Evolutionary conservation across 2,797 vertebrate species (phyloP), one percentile per base, ranked within the genome.

Genomic region (Falco columbarius): DNA sequence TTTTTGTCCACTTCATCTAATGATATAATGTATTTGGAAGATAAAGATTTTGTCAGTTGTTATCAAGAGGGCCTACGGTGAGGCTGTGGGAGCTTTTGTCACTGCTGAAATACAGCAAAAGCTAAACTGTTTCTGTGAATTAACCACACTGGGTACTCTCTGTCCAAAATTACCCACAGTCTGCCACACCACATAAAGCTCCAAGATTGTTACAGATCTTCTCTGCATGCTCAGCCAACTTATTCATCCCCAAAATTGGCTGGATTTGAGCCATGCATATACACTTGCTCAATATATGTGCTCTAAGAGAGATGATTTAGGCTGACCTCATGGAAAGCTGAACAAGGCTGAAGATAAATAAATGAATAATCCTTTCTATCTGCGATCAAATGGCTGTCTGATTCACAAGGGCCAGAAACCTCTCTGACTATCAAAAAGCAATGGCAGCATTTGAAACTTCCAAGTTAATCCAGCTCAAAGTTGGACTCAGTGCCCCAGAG

Each of bases 1-100:
- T 88, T 97, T 98, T 97, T 98, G 98, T 98, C 98, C 98, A 98
- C 97, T 97, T 97, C 95, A 95, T 96, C 97, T 98, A 97, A 97
- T 96, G 96, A 97, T 96, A 91, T 95, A 96, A 95, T 75, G 42
- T 94, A 91, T 90, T 95, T 92, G 74, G 95, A 95, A 96, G 86
- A 92, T 55, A 44, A 34, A 86, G 91, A 92, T 96, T 97, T 97
- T 97, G 94, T 96, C 88, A 93, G 80, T 92, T 93, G 90, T 95
- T 96, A 96, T 94, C 89, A 90, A 94, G 90, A 94, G 86, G 86
- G 79, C 96, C 95, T 96, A 86, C 67, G 86, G 96, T 81, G 97
- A 97, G 90, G 27, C 96, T 88, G 86, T 94, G 81, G 97, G 96
- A 97, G 95, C 62, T 93, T 96, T 91, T 95, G 88, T 95, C 85